phyloP scores from a whole-genome alignment of 2,797 vertebrate species.

The Catharus ustulatus region DNA sequence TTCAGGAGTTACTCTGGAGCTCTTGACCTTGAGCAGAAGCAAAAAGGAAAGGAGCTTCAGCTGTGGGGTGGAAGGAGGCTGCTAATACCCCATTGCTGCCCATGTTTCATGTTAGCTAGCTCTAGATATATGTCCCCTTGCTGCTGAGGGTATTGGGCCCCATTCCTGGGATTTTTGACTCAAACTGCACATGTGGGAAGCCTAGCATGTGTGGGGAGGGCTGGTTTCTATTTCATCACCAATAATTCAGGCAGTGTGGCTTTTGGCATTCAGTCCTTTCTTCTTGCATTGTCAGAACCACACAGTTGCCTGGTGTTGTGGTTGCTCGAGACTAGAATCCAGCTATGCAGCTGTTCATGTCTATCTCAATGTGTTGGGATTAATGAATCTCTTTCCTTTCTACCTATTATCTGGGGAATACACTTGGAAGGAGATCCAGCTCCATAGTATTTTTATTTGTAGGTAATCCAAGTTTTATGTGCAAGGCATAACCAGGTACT shows the following conservation, averaged over 20 bases:
- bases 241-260: not conserved
- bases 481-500: not conserved
- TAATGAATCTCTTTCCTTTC: not conserved
- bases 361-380: not conserved
- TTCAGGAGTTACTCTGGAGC: not conserved
- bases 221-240: not conserved
- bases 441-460: not conserved
- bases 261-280: not conserved
- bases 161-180: not conserved
- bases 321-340: not conserved
- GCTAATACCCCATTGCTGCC: not conserved
- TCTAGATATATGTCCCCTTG: not conserved
- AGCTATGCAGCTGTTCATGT: not conserved
- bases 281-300: not conserved
- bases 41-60: not conserved
- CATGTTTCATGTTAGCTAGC: not conserved
- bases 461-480: not conserved
- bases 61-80: not conserved
- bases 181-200: not conserved
- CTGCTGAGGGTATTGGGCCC: not conserved
- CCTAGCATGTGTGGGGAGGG: not conserved
- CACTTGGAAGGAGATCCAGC: not conserved
- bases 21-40: not conserved
- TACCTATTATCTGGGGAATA: not conserved
- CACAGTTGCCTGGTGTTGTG: not conserved